Base-by-base conservation (phyloP, 2,888 invertebrate genomes). In the Lamellibrachia satsuma region DNA sequence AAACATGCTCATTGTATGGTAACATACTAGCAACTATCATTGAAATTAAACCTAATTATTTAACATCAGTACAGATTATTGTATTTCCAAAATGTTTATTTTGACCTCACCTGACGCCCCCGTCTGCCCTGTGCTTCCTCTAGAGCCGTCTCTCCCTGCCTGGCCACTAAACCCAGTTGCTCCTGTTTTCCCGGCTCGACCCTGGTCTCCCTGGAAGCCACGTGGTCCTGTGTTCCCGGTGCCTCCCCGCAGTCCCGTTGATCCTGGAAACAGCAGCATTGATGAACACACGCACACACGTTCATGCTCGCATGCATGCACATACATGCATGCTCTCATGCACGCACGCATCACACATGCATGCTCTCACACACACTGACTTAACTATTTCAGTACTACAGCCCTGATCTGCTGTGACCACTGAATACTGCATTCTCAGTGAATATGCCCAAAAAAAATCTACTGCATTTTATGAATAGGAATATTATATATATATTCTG, bases 21-120 rank as follows among this genome's bases (percentile, higher is more conserved):
- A 75, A 75, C 15, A 75, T n/a, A 75, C 22, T 6, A 75, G 22
- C 15, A 75, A 6, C 22, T 75, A 22, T n/a, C 75, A 75, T 11
- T 75, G 75, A n/a, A 75, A 75, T 75, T 75, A 75, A 75, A 75
- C 15, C 75, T 22, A 75, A 75, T 75, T 75, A 75, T 75, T 75
- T 75, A 75, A 6, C 15, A 75, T 75, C 75, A 22, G 6, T 6
- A 4, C 75, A 22, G 75, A 75, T 75, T 3, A 75, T 22, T 22
- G 75, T 22, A 6, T 15, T 75, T 75, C 39, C 6, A 75, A 60
- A 75, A 75, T 15, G 75, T 75, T 22, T 75, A 22, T 22, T 60
- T 60, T 60, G 60, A 60, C 75, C 75, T 75, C 75, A 75, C 75
- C 75, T 75, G 75, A 2, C 15, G 6, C 22, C 75, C 75, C 75